Percentiles rank a stretch among this genome's conserved stretches.
phyloP scores from a whole-genome alignment of 2,797 vertebrate genomes.

The Enteromius unitaeniatus region DNA sequence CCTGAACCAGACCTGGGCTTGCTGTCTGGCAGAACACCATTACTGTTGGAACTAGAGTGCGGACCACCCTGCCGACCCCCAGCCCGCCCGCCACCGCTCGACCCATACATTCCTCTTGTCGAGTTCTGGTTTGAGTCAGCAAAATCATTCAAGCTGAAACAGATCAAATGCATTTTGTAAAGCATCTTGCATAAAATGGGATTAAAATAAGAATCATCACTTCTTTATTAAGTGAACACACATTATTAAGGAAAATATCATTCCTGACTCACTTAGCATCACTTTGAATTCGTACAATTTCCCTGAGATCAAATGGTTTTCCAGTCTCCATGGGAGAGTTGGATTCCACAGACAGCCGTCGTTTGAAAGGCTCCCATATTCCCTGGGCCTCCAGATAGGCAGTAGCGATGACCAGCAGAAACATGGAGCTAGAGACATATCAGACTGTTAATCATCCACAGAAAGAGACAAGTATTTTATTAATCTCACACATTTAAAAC shows the following conservation, averaged over 20 bases:
- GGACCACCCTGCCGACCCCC: conserved; percentile 81
- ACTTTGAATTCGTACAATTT: conserved; percentile 94
- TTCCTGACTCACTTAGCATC: conserved; percentile 88
- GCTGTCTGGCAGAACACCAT: conserved; percentile 80
- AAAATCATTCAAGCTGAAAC: conserved; percentile 84
- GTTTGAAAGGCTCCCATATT: conserved; percentile 97
- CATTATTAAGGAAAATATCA: neutral
- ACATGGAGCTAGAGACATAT: conserved; percentile 85
- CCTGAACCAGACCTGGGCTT: conserved; percentile 81
- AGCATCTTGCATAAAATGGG: neutral
- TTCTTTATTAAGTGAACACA: neutral
- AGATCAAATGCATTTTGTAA: neutral
- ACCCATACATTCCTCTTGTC: conserved; percentile 83
- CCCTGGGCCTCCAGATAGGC: conserved; percentile 98
- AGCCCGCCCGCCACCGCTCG: conserved; percentile 78
- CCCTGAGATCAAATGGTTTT: conserved; percentile 97
- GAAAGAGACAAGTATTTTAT: neutral
- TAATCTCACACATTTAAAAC: neutral
- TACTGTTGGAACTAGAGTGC: conserved; percentile 76
- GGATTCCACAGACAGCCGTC: conserved; percentile 91
- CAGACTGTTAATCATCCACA: conserved; percentile 20
- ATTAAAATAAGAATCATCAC: neutral
- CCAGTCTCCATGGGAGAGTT: conserved; percentile 91
- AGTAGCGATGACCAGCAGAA: conserved; percentile 93
- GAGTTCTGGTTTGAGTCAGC: conserved; percentile 83